Evolutionary conservation across 2,888 invertebrate species (phyloP).

Genomic region (Limnephilus lunatus): DNA sequence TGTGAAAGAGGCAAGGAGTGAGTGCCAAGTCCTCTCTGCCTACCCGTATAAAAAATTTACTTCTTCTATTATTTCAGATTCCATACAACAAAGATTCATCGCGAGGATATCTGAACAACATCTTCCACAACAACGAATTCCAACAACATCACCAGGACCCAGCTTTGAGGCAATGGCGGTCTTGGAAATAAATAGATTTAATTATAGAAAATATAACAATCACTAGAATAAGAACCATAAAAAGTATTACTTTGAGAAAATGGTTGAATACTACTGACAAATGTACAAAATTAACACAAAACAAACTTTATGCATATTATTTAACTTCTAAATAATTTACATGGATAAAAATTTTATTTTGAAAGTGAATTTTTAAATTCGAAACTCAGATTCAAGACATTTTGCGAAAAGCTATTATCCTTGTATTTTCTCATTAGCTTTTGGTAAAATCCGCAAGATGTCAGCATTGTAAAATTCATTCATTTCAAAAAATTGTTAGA

Average conservation of each 20-base stretch:
- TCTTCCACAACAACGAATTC: conserved; percentile 64
- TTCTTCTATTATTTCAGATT: conserved; percentile 67
- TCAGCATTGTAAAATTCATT: background rate
- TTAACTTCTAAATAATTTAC: background rate
- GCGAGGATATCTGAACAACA: conserved; percentile 72
- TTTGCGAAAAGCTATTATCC: background rate
- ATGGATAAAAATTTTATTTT: too few relatives aligned
- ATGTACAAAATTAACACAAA: background rate
- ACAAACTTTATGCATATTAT: background rate
- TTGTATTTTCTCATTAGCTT: background rate
- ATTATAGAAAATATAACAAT: background rate
- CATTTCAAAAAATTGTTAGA: background rate
- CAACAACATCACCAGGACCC: conserved; percentile 61
- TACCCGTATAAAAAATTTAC: background rate
- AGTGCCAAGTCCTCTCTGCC: too few relatives aligned
- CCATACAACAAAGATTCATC: conserved; percentile 69
- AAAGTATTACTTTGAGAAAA: background rate
- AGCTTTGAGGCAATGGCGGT: conserved; percentile 63
- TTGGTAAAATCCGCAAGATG: background rate
- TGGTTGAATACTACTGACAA: background rate
- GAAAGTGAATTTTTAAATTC: too few relatives aligned
- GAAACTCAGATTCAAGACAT: background rate
- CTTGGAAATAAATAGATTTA: conserved; percentile 63
- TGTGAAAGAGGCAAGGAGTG: too few relatives aligned
- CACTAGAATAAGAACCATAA: background rate